Evolutionary conservation across 2,113 vertebrate genomes (phyloP), one percentile per base, ranked within the genome.

Genomic region (Oryzias melastigma): DNA sequence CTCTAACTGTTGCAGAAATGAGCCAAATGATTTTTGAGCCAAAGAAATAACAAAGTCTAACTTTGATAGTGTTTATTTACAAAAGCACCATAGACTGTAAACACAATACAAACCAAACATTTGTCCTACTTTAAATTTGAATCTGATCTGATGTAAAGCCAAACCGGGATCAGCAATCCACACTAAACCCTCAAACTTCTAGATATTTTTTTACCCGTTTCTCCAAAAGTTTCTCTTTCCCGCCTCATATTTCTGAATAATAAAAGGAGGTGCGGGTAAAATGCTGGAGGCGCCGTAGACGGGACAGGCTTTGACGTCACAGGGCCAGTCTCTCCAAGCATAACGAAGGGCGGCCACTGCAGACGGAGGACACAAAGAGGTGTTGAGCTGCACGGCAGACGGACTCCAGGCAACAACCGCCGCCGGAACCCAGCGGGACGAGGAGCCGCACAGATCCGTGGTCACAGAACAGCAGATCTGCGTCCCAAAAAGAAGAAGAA

Each of bases 321-420:
- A 98, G 4, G 96, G 95, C 95, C 94, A 96, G 16, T 95, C 89
- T 0, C 24, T 87, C 96, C 96, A 98, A 12, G 94, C 94, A 0
- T 98, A 98, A 18, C 94, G 93, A 35, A 98, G 19, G 19, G 82
- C 94, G 19, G 58, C 46, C 3, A 85, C 80, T 12, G 63, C 10
- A 0, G 12, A 44, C 0, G 40, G 1, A 1, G 3, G 0, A 47
- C 94, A 95, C 13, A 24, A 8, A 0, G 0, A 5, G 54, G 83
- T n/a, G 0, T 43, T 69, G 68, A 98, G 43, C 0, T 59, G 73
- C 62, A 97, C 63, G 0, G 3, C 78, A 40, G 15, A 64, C 3
- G 40, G 22, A 5, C 24, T 73, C 57, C 75, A 85, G 0, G 48
- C 8, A 22, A 65, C 3, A 29, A 93, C 72, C 0, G 87, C 68